A percentile compares a stretch with the other conserved stretches of the same genome.
Conservation (phyloP, 2,888 invertebrate species). For the Salpingus planirostris region DNA sequence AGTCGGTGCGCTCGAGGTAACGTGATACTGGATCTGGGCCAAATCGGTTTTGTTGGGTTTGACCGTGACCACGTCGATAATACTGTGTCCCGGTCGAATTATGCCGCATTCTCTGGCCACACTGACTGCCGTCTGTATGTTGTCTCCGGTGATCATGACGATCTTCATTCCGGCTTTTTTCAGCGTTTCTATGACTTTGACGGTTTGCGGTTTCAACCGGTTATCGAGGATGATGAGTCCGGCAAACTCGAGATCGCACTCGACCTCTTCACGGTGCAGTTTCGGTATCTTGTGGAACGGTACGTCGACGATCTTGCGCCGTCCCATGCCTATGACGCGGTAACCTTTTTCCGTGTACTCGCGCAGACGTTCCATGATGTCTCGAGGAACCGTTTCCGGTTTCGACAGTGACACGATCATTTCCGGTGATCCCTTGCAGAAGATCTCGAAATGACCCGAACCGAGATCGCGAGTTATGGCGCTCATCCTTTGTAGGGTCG, state of each 20-base stretch:
- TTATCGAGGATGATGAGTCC: constrained; percentile 94
- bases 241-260: constrained; percentile 69
- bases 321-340: constrained; percentile 81
- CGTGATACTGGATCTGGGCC: constrained; percentile 18
- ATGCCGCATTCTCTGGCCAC: constrained; percentile 89
- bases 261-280: constrained; percentile 67
- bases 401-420: constrained; percentile 70
- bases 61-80: constrained; percentile 25
- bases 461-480: constrained; percentile 66
- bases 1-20: not conserved
- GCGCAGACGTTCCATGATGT: constrained; percentile 64
- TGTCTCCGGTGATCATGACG: constrained; percentile 94
- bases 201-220: constrained; percentile 79
- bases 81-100: constrained; percentile 24
- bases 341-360: constrained; percentile 81
- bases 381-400: constrained; percentile 65
- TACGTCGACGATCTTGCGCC: constrained; percentile 51
- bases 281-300: constrained; percentile 61
- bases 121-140: constrained; percentile 83
- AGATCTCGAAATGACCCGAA: constrained; percentile 66
- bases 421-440: constrained; percentile 91
- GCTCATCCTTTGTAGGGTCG: constrained; percentile 80
- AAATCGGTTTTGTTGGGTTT: constrained; percentile 19
- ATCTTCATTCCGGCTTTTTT: constrained; percentile 78
- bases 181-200: constrained; percentile 66